Evolutionary conservation across 1,140 invertebrate genomes (phyloP).

Genomic region (Bombus impatiens): DNA sequence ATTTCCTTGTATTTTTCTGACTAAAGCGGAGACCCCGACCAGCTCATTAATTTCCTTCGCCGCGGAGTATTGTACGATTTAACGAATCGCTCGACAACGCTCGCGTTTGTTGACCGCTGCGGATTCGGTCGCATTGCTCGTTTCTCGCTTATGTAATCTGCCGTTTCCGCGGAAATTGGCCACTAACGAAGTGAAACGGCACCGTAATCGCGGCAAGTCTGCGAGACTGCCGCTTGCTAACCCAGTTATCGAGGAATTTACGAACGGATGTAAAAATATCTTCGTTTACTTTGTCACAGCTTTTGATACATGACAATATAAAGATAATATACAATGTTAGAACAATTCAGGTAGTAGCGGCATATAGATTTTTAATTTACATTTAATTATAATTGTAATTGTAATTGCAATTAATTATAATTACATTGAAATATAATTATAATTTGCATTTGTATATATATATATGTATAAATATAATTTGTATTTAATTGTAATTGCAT

Average conservation of each 20-base stretch:
- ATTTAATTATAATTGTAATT: too few relatives aligned
- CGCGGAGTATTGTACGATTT: slow-evolving; percentile 13
- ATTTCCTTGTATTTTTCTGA: neutral
- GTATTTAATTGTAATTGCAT: neutral
- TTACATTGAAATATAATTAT: too few relatives aligned
- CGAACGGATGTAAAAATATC: neutral
- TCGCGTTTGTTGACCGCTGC: slow-evolving; percentile 46
- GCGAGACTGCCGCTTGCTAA: neutral
- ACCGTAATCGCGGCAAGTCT: slow-evolving; percentile 15
- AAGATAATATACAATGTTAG: neutral
- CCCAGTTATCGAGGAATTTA: slow-evolving; percentile 32
- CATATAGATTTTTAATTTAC: neutral
- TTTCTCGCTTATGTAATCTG: slow-evolving; percentile 49
- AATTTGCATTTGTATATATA: too few relatives aligned
- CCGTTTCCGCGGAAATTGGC: slow-evolving; percentile 46
- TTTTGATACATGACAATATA: neutral
- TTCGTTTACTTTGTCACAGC: neutral
- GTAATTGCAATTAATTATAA: too few relatives aligned
- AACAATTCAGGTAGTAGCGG: neutral
- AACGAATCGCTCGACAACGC: slow-evolving; percentile 53
- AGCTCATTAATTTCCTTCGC: slow-evolving; percentile 48
- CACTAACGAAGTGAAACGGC: slow-evolving; percentile 52
- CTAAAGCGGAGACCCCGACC: neutral
- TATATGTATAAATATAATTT: too few relatives aligned
- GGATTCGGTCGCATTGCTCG: slow-evolving; percentile 36